phyloP scores from a whole-genome alignment of 1,140 invertebrate species.

The Pristionchus pacificus region DNA sequence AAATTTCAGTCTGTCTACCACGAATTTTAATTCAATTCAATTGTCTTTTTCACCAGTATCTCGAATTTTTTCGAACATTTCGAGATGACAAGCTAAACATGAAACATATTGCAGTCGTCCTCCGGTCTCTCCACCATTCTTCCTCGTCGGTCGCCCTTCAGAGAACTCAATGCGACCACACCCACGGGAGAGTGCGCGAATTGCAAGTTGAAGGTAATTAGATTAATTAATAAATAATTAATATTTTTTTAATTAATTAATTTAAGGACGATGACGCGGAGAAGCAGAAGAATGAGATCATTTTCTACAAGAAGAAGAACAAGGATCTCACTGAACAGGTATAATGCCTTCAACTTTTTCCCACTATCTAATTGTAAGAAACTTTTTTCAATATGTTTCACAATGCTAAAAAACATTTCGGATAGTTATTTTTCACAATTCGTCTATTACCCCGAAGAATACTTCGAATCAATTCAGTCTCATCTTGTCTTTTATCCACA shows the following conservation, averaged over 20 bases:
- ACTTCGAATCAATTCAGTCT: no score
- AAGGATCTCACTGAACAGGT: conserved; percentile 53
- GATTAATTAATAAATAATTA: not conserved
- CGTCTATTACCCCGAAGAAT: no score
- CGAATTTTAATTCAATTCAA: conserved; percentile 2
- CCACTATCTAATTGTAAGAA: no score
- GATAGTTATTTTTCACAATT: no score
- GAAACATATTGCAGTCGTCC: not conserved
- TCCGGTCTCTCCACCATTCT: not conserved
- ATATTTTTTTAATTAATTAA: no score
- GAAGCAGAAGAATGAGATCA: conserved; percentile 48
- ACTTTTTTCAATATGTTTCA: no score
- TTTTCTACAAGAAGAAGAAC: conserved; percentile 57
- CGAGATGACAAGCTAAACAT: no score
- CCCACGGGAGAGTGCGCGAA: conserved; percentile 26
- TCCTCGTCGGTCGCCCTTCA: not conserved
- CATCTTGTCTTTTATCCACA: no score
- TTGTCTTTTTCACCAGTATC: no score
- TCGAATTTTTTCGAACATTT: no score
- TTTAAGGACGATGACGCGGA: conserved; percentile 18
- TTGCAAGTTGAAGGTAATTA: conserved; percentile 34
- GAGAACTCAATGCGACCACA: not conserved
- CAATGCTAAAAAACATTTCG: no score
- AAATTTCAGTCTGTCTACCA: conserved; percentile 6
- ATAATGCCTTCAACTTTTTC: no score